Conservation (phyloP, 2,888 invertebrate species). For the Galerucella pusilla region DNA sequence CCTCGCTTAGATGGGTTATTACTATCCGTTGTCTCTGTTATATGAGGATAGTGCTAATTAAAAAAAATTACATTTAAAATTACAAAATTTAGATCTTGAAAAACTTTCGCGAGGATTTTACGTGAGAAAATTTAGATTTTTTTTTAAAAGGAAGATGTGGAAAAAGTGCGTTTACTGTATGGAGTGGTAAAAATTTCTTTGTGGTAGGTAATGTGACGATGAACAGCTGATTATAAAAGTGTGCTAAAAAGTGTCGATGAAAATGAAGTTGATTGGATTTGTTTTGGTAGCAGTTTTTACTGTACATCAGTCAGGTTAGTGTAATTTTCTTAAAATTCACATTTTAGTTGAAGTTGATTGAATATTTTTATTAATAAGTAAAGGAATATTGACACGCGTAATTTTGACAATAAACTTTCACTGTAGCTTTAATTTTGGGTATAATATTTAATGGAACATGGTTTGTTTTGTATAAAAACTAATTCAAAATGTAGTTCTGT, state of each 20-base stretch:
- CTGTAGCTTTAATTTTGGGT: too few species aligned
- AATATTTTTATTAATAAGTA: too few species aligned
- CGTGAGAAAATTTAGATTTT: conserved; percentile 1
- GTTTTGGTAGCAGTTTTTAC: conserved; percentile 18
- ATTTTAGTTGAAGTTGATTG: too few species aligned
- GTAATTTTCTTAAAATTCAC: not conserved
- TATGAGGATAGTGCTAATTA: conserved; percentile 3
- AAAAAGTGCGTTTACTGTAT: not conserved
- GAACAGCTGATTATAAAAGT: conserved; percentile 28
- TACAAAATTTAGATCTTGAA: not conserved
- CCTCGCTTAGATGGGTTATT: conserved; percentile 25
- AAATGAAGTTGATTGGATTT: conserved; percentile 17
- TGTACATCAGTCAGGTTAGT: conserved; percentile 27
- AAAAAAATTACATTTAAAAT: not conserved
- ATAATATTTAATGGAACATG: too few species aligned
- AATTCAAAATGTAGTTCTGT: too few species aligned
- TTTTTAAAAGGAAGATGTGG: not conserved
- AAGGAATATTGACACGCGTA: too few species aligned
- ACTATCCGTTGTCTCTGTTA: conserved; percentile 20
- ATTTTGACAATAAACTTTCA: too few species aligned
- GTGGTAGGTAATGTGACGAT: conserved; percentile 17
- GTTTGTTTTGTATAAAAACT: too few species aligned
- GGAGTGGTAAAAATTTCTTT: conserved; percentile 13
- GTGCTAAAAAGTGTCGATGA: conserved; percentile 21
- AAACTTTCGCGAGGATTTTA: conserved; percentile 5